These are phyloP conservation scores for Tamandua tetradactyla DNA, from an alignment of 2,797 vertebrate species.

Conservation along the genomic window DNA sequence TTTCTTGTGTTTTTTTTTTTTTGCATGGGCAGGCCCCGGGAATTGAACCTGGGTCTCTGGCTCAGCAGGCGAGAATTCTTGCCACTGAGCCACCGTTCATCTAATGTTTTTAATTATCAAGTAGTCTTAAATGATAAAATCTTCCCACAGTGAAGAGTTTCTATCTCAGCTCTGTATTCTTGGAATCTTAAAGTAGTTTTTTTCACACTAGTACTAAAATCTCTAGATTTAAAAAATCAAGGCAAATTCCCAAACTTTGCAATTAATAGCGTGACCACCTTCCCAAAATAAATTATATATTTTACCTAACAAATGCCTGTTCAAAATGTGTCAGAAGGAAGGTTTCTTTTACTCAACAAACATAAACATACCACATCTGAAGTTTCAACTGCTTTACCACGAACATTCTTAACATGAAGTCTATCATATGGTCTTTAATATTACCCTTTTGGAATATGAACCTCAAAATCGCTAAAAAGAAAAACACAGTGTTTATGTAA, in stretches of 20 bases:
- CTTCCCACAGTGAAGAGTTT: background rate
- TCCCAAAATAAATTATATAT: conserved; percentile 79
- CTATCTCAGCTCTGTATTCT: background rate
- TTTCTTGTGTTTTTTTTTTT: too few species aligned
- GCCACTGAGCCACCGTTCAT: too few species aligned
- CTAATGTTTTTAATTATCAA: conserved; percentile 29
- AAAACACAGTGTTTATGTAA: conserved; percentile 13
- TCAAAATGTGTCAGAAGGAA: conserved; percentile 79
- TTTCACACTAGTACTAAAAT: conserved; percentile 42
- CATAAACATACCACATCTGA: conserved; percentile 82
- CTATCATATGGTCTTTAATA: conserved; percentile 66
- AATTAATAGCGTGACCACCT: conserved; percentile 70
- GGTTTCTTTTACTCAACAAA: conserved; percentile 79
- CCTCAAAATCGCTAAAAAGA: conserved; percentile 27
- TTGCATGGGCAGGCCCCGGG: too few species aligned
- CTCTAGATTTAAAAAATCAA: conserved; percentile 27
- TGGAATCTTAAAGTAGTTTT: conserved; percentile 40
- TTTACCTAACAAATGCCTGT: conserved; percentile 81
- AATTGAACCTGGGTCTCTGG: too few species aligned
- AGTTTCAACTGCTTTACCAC: conserved; percentile 68
- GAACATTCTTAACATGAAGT: conserved; percentile 77
- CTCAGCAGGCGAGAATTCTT: too few species aligned
- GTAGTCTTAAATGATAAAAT: conserved; percentile 16
- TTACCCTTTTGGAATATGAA: conserved; percentile 66
- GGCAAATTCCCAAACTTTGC: conserved; percentile 64